phyloP scores from a whole-genome alignment of 2,797 vertebrate species.

The Xenops minutus region DNA sequence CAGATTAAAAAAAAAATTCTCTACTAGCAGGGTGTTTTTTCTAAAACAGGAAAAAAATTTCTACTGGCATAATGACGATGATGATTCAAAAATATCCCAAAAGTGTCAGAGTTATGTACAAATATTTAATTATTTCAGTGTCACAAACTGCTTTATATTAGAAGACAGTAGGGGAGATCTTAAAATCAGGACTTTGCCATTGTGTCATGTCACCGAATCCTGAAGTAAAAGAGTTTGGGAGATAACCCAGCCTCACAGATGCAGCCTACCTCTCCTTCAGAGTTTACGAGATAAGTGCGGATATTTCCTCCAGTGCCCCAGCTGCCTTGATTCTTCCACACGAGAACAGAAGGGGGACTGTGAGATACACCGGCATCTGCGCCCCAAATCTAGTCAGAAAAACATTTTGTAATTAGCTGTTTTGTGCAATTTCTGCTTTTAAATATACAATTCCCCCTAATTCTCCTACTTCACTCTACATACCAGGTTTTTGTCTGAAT shows the following conservation, averaged over 20 bases:
- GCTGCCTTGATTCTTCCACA: constrained; percentile 93
- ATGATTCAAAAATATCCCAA: not conserved
- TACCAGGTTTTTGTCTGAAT: not conserved
- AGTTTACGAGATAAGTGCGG: constrained; percentile 82
- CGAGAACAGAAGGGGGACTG: constrained; percentile 87
- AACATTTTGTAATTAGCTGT: not conserved
- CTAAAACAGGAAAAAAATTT: not conserved
- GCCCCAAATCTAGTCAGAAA: constrained; percentile 86
- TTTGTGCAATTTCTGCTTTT: not conserved
- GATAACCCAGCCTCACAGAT: not conserved
- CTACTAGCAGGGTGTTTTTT: not conserved
- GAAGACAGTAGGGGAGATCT: not conserved
- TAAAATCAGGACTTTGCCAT: not conserved
- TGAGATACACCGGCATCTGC: constrained; percentile 88
- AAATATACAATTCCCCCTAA: not conserved
- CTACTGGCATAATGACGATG: not conserved
- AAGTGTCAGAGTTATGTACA: not conserved
- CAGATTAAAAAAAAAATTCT: not conserved
- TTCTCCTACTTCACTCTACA: not conserved
- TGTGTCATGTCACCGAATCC: not conserved
- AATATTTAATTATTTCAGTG: not conserved
- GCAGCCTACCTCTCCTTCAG: constrained; percentile 85
- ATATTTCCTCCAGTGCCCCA: constrained; percentile 88
- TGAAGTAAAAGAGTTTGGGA: not conserved
- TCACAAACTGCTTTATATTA: not conserved